These are phyloP conservation scores for Indicator maculatus DNA, from an alignment of 2,113 vertebrate genomes.

Conservation along the genomic window DNA sequence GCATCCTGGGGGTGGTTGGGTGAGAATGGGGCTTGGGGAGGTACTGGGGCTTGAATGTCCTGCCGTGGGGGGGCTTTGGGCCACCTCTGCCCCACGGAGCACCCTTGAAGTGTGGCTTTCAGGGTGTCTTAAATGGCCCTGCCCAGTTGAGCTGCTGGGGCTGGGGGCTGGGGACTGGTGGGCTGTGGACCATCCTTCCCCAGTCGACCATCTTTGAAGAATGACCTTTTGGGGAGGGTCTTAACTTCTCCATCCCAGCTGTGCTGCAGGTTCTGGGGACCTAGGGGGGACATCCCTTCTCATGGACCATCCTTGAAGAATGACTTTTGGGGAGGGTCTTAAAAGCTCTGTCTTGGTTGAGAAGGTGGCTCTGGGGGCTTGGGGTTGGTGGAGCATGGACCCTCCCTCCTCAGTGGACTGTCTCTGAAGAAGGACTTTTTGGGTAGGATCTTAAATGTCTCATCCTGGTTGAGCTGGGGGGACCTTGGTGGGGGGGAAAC, in stretches of 20 bases:
- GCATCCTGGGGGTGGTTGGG: rapidly evolving
- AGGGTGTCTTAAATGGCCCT: rapidly evolving
- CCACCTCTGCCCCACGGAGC: background rate
- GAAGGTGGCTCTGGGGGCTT: background rate
- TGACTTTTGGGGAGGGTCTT: rapidly evolving
- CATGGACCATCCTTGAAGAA: rapidly evolving
- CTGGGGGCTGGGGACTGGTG: background rate
- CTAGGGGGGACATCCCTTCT: rapidly evolving
- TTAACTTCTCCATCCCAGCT: rapidly evolving
- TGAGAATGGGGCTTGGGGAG: background rate
- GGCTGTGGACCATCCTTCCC: background rate
- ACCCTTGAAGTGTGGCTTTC: background rate
- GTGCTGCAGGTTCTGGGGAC: background rate
- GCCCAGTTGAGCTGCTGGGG: background rate
- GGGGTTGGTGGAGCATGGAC: too few relatives aligned
- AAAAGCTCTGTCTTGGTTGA: rapidly evolving
- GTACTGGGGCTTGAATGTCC: background rate
- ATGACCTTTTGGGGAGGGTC: background rate
- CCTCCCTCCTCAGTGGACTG: rapidly evolving
- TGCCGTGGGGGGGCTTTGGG: background rate
- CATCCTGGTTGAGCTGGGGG: rapidly evolving
- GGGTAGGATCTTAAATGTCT: rapidly evolving
- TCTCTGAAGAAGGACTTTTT: too few relatives aligned
- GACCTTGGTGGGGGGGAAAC: background rate
- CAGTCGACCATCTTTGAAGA: background rate